Conservation (phyloP, 2,888 invertebrate species). For the Spisula solida region DNA sequence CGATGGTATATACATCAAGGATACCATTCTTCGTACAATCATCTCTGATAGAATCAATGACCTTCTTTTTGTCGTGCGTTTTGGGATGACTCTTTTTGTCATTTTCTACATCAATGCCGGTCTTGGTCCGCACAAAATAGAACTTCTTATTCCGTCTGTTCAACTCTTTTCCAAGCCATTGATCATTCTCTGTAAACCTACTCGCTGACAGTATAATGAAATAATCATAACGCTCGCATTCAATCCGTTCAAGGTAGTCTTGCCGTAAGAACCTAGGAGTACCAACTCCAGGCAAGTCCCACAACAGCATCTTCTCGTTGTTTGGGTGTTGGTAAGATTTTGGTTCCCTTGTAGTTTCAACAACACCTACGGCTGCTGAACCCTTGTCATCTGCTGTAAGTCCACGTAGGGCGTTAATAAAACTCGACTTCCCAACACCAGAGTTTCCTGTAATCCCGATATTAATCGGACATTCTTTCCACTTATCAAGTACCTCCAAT, state of each 20-base stretch:
- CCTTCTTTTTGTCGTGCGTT: not conserved
- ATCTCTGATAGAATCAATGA: not conserved
- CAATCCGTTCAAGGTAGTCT: constrained; percentile 51
- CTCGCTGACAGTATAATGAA: constrained; percentile 51
- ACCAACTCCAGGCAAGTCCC: no score
- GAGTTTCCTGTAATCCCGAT: constrained; percentile 36
- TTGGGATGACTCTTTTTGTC: constrained; percentile 21
- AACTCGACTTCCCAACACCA: no score
- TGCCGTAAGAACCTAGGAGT: constrained; percentile 39
- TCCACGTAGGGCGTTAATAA: constrained; percentile 47
- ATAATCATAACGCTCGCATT: constrained; percentile 52
- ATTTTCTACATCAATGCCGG: constrained; percentile 31
- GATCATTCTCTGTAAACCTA: constrained; percentile 55
- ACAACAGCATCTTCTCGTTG: not conserved
- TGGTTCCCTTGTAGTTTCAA: constrained; percentile 10
- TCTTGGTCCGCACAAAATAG: constrained; percentile 52
- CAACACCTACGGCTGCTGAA: constrained; percentile 49
- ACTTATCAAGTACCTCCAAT: no score
- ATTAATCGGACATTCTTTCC: no score
- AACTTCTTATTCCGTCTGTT: constrained; percentile 32
- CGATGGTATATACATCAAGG: not conserved
- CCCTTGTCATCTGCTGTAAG: constrained; percentile 29
- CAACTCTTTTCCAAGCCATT: constrained; percentile 49
- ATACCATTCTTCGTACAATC: not conserved
- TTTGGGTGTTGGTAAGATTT: constrained; percentile 42